Evolutionary conservation across 2,888 invertebrate genomes (phyloP), one percentile per base, ranked within the genome.

Genomic region (Elgonia sp.): DNA sequence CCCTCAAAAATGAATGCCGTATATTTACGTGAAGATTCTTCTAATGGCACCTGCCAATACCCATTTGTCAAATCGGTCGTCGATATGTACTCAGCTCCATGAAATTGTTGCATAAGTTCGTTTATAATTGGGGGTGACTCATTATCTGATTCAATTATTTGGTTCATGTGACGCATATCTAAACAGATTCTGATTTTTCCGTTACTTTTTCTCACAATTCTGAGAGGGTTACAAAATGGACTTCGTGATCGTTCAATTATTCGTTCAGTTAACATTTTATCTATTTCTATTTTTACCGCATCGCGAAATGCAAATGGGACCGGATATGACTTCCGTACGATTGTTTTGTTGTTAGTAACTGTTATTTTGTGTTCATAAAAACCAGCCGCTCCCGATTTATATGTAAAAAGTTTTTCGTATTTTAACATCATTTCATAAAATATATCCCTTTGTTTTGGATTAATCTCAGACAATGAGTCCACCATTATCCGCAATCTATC

Each of bases 141-240:
- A 39, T 63, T 63, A 21, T 63, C 63, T 16, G 63, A 63, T 8
- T 63, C 63, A 9, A 63, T 39, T n/a, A 46, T 29, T 29, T 29
- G 29, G 5, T 29, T 29, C 29, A 29, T 5, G 29, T 29, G 29
- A 29, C 29, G 29, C 29, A 29, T 29, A 29, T 29, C 29, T 29
- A 29, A 29, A 29, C 29, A 29, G 5, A 29, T 29, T 29, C 29
- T 29, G 29, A 29, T 29, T 29, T 29, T 29, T 3, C 29, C 29
- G 5, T 29, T 29, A 29, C 29, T 29, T 29, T 29, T 29, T 5
- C 29, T 29, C 5, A 29, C 29, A 5, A 29, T 5, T 29, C 29
- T 29, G 3, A 29, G 29, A 1, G 29, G 29, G 5, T 29, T 29
- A 29, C 5, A 29, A 29, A 29, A 29, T 29, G 29, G 1, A 29